Percentiles rank a stretch among this genome's conserved stretches.
Conservation (phyloP, 2,888 invertebrate genomes). For the Cerastis rubricosa region DNA sequence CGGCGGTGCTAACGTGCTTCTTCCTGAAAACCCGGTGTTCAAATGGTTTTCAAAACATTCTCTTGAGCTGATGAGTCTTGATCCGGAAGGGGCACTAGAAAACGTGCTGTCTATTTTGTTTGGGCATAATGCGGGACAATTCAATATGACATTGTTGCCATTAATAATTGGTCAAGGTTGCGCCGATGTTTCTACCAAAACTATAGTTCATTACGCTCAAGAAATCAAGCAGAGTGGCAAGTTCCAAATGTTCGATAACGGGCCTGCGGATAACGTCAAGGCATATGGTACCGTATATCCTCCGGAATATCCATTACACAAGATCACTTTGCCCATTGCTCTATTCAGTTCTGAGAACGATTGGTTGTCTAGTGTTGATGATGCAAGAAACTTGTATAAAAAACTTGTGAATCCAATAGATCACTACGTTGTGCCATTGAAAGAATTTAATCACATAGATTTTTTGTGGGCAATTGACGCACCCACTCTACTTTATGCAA, state of each 20-base stretch:
- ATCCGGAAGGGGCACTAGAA: conserved; percentile 92
- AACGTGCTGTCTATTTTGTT: conserved; percentile 93
- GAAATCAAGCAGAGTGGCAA: conserved; percentile 89
- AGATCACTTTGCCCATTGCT: conserved; percentile 92
- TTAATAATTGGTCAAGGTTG: conserved; percentile 93
- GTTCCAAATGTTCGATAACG: conserved; percentile 94
- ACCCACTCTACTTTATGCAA: conserved; percentile 90
- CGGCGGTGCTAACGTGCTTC: conserved; percentile 92
- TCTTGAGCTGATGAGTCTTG: conserved; percentile 89
- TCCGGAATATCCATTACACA: conserved; percentile 91
- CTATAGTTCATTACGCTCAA: conserved; percentile 93
- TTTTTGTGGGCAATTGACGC: conserved; percentile 93
- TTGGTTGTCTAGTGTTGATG: conserved; percentile 92
- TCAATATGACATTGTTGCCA: conserved; percentile 93
- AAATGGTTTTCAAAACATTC: conserved; percentile 91
- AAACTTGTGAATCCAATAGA: conserved; percentile 90
- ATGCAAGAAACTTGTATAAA: conserved; percentile 90
- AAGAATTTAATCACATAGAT: conserved; percentile 94
- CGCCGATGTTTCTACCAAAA: conserved; percentile 94
- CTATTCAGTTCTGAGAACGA: conserved; percentile 93
- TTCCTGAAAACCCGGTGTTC: conserved; percentile 92
- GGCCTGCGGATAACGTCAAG: conserved; percentile 89
- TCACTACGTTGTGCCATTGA: conserved; percentile 91
- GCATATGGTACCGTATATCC: conserved; percentile 91
- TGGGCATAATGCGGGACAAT: conserved; percentile 93